Evolutionary conservation across 2,797 vertebrate species (phyloP), one percentile per base, ranked within the genome.

Genomic region (Aldrovandia affinis): DNA sequence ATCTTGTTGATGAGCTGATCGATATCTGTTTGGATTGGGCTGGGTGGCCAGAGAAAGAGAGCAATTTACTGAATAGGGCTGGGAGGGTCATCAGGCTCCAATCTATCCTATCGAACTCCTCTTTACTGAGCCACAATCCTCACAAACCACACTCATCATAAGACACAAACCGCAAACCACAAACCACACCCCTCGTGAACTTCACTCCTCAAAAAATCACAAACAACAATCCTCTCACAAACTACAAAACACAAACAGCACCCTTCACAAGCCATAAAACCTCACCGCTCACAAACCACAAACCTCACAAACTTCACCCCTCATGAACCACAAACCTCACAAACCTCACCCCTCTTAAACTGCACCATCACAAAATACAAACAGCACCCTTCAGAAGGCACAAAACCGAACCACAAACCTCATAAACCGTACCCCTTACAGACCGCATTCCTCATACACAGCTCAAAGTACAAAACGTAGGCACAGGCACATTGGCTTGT

Each of bases 1-100:
- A 77, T 77, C 73, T 77, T 77, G 39, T 77, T 10, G 73, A n/a
- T 77, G 73, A 77, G 39, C 39, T 10, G 73, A 47, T 77, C 73
- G 5, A 47, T 77, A 22, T 77, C 42, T 47, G 20, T 77, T 73
- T 20, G 33, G 39, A 33, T 36, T 77, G 25, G 20, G 15, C 68
- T 6, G 10, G 8, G 25, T 42, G 47, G 3, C 42, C 73, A 15
- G 73, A 47, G 68, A 18, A 25, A 77, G 73, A 73, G 36, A 25
- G 9, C 8, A 42, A 44, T 77, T 77, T 44, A 77, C 8, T 22
- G n/a, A 14, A 20, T 4, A 70, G 68, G 18, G 8, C 20, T 12
- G 9, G 73, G 42, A 44, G 25, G 42, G 20, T 47, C 42, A 44
- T 77, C 73, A 39, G 25, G 73, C 73, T 42, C 22, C 3, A 18